Base-by-base conservation (phyloP, 1,140 invertebrate genomes). In the Drosophila seguyi region DNA sequence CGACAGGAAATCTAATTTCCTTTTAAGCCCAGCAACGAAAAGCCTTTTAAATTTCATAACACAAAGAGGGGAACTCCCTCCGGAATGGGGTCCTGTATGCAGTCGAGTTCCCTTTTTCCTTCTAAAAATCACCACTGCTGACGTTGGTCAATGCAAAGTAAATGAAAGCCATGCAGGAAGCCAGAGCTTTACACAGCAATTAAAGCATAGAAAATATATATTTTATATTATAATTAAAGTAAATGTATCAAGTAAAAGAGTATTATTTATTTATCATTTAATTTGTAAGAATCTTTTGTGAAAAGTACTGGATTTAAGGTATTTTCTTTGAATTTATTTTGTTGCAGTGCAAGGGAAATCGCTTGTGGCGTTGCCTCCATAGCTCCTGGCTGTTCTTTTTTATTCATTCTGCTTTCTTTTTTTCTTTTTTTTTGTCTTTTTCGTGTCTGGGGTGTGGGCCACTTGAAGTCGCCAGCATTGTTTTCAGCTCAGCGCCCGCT, bases 381-480 rank as follows among this genome's bases (percentile, higher is more conserved):
- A 34, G 41, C 56, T 74, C 52, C 44, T 57, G 58, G 29, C 22
- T 62, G 31, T 52, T 44, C 25, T 39, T 45, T 48, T 36, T 39
- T 47, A 20, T 48, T 38, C 31, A 16, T 42, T 62, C 7, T 52
- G 16, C 16, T 18, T 56, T 27, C 42, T 38, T 29, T 56, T 18
- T 56, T 16, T 27, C 31, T 16, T 44, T 34, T 29, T 38, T 22
- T 2, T 25, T 52, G 38, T 11, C 18, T 41, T 5, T 52, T 36
- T 45, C 29, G 44, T 41, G 59, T 65, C 59, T 56, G 45, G 50
- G 75, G 63, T 67, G 75, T 81, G 75, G 79, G 82, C 82, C 84
- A 85, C 83, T 85, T 79, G 82, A 84, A 77, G 73, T 68, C 47
- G 62, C 75, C 74, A 76, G 74, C 74, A 77, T 77, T 77, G 74